These are phyloP conservation scores for Tapirus terrestris DNA, from an alignment of 2,113 vertebrate species.

Conservation along the genomic window DNA sequence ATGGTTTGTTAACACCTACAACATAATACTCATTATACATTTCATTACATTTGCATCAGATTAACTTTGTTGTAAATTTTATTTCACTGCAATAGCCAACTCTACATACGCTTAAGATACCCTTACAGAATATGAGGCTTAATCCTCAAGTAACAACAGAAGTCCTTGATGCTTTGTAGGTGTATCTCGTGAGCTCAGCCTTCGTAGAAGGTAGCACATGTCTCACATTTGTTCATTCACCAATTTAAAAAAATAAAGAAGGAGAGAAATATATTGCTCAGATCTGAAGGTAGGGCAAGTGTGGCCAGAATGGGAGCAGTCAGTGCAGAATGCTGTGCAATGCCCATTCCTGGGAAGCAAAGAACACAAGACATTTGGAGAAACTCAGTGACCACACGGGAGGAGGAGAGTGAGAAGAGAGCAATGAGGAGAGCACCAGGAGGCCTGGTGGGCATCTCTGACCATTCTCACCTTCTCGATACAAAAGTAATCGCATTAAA, in stretches of 20 bases:
- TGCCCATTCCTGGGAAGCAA: background rate
- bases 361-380: background rate
- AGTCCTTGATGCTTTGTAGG: background rate
- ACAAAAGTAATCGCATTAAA: background rate
- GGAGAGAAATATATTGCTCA: background rate
- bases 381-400: background rate
- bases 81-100: constrained; percentile 44
- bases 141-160: background rate
- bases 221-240: background rate
- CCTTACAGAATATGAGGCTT: constrained; percentile 32
- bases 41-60: constrained; percentile 65
- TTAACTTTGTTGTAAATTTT: constrained; percentile 59
- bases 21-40: constrained; percentile 40
- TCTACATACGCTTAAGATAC: constrained; percentile 6
- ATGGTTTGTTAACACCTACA: constrained; percentile 49
- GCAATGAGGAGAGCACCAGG: background rate
- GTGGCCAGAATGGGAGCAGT: background rate
- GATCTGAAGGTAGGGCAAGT: background rate
- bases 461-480: background rate
- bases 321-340: background rate
- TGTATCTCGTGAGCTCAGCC: background rate
- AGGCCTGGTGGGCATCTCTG: background rate
- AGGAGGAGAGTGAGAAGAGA: background rate
- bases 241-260: background rate
- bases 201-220: background rate